These are phyloP conservation scores for Eupeodes latifasciatus DNA, from an alignment of 2,888 invertebrate genomes.

Conservation along the genomic window DNA sequence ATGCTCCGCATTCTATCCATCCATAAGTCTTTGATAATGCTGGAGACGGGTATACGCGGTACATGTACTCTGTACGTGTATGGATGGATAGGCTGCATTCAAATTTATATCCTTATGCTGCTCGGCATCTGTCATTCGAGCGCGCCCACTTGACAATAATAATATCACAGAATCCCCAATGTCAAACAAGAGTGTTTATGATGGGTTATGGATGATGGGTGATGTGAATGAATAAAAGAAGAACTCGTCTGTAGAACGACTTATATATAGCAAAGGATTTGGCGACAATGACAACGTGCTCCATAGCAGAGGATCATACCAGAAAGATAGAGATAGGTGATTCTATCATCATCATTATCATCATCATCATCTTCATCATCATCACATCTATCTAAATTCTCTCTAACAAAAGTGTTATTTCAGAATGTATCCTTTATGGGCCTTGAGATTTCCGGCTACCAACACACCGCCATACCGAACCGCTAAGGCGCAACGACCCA, in stretches of 20 bases:
- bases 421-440: slow-evolving; percentile 71
- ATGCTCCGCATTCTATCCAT: slow-evolving; percentile 12
- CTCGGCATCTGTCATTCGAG: slow-evolving; percentile 1
- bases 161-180: slow-evolving; percentile 26
- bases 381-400: slow-evolving; percentile 32
- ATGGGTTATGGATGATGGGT: too few relatives aligned
- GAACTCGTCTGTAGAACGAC: not conserved
- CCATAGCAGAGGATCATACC: not conserved
- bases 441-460: slow-evolving; percentile 64
- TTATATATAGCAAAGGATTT: not conserved
- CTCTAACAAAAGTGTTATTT: slow-evolving; percentile 63
- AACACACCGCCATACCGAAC: not conserved
- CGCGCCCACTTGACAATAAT: slow-evolving; percentile 23
- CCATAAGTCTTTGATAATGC: too few relatives aligned
- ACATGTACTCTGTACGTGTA: not conserved
- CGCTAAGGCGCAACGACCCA: not conserved
- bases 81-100: not conserved
- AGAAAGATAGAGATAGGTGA: slow-evolving; percentile 23
- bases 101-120: slow-evolving; percentile 29
- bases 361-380: slow-evolving; percentile 62
- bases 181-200: slow-evolving; percentile 66
- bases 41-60: not conserved
- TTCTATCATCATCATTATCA: slow-evolving; percentile 60
- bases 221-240: not conserved
- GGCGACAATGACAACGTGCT: slow-evolving; percentile 14